Evolutionary conservation across 2,797 vertebrate genomes (phyloP).

Genomic region (Takifugu ocellatus): DNA sequence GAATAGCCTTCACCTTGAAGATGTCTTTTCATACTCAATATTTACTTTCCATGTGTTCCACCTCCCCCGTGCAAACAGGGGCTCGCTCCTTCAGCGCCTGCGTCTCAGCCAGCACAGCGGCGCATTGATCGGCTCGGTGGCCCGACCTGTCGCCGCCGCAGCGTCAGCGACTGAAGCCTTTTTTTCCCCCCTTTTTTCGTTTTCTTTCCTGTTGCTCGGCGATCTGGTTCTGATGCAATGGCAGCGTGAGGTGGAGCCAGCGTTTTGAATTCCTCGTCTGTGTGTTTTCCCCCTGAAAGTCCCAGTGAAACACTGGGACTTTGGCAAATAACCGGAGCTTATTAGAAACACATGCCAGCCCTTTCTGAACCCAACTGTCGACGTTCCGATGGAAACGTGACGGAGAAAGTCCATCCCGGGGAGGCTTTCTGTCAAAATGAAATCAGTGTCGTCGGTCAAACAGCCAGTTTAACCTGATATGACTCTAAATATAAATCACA

Average conservation of each 20-base stretch:
- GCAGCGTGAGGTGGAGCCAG: conserved; percentile 47
- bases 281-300: conserved; percentile 36
- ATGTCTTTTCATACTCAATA: background rate
- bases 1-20: background rate
- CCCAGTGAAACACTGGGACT: conserved; percentile 15
- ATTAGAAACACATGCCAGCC: background rate
- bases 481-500: no score
- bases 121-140: background rate
- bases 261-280: conserved; percentile 49
- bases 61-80: conserved; percentile 11
- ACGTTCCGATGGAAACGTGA: no score
- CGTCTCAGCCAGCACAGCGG: background rate
- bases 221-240: conserved; percentile 55
- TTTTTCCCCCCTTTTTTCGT: conserved; percentile 71
- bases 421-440: no score
- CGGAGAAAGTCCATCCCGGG: no score
- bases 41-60: background rate
- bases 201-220: conserved; percentile 56
- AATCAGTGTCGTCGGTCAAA: no score
- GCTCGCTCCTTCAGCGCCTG: background rate
- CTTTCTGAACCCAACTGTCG: background rate
- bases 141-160: conserved; percentile 11
- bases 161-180: conserved; percentile 28
- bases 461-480: background rate
- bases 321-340: conserved; percentile 2